A percentile compares a stretch with the other conserved stretches of the same genome.
Conservation (phyloP, 2,888 invertebrate genomes). For the Philopedon plagiatum region DNA sequence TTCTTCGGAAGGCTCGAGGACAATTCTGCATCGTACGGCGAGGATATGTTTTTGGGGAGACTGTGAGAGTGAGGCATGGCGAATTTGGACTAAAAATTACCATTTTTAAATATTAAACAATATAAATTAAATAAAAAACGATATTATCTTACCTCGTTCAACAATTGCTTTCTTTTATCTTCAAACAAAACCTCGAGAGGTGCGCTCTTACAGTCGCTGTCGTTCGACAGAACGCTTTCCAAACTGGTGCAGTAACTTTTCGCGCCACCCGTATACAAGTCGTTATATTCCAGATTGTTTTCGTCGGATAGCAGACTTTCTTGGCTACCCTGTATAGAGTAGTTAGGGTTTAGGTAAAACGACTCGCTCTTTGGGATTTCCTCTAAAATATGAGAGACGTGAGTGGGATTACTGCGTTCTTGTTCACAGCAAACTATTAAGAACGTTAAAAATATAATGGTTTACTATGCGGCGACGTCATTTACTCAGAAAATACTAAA, state of each 20-base stretch:
- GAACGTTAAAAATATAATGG: too few species aligned
- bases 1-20: slow-evolving; percentile 61
- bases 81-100: slow-evolving; percentile 27
- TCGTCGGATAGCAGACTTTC: slow-evolving; percentile 84
- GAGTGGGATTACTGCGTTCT: too few species aligned
- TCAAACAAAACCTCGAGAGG: slow-evolving; percentile 81
- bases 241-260: slow-evolving; percentile 83
- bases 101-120: neutral
- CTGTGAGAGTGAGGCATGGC: slow-evolving; percentile 59
- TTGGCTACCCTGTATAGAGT: slow-evolving; percentile 77
- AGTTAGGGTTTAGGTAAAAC: slow-evolving; percentile 80
- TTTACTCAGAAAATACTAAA: too few species aligned
- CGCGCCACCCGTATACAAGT: slow-evolving; percentile 65
- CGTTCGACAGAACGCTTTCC: slow-evolving; percentile 86
- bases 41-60: slow-evolving; percentile 60
- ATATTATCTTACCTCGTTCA: slow-evolving; percentile 39
- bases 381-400: slow-evolving; percentile 54
- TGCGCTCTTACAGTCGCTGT: slow-evolving; percentile 83
- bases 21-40: slow-evolving; percentile 54
- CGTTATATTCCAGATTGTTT: slow-evolving; percentile 60
- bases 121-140: neutral
- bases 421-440: too few species aligned
- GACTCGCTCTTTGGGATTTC: slow-evolving; percentile 79
- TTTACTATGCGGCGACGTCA: too few species aligned
- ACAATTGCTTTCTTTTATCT: slow-evolving; percentile 49